These are phyloP conservation scores for Drosophila sulfurigaster DNA, from an alignment of 1,140 invertebrate species.

Conservation along the genomic window DNA sequence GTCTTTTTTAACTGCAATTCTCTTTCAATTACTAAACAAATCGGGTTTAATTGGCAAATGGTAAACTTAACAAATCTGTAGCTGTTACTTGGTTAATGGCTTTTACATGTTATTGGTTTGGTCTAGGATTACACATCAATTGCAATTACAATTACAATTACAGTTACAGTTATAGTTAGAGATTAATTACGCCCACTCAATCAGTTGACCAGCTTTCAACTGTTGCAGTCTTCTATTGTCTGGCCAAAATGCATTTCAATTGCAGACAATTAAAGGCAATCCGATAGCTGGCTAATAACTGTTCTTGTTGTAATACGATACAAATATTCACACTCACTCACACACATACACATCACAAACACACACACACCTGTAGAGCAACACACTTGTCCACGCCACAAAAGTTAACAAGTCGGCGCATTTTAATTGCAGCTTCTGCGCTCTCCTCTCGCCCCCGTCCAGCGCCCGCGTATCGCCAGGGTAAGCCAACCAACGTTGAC, in stretches of 20 bases:
- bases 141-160: slow-evolving; percentile 8
- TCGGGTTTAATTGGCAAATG: neutral
- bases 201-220: neutral
- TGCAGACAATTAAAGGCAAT: neutral
- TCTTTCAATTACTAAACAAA: neutral
- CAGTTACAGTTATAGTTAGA: neutral
- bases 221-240: neutral
- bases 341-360: slow-evolving; percentile 14
- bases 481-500: slow-evolving; percentile 4
- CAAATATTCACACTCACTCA: slow-evolving; percentile 14
- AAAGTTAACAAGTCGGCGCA: slow-evolving; percentile 58
- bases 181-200: neutral
- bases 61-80: neutral
- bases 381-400: slow-evolving; percentile 7
- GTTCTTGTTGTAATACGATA: slow-evolving; percentile 37
- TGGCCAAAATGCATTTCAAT: neutral
- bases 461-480: slow-evolving; percentile 17
- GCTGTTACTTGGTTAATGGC: neutral
- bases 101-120: neutral
- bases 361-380: slow-evolving; percentile 5
- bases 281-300: neutral
- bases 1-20: neutral
- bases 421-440: slow-evolving; percentile 71
- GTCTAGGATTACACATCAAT: neutral
- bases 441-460: neutral